phyloP scores from a whole-genome alignment of 2,888 invertebrate genomes.

The Dolomedes plantarius region DNA sequence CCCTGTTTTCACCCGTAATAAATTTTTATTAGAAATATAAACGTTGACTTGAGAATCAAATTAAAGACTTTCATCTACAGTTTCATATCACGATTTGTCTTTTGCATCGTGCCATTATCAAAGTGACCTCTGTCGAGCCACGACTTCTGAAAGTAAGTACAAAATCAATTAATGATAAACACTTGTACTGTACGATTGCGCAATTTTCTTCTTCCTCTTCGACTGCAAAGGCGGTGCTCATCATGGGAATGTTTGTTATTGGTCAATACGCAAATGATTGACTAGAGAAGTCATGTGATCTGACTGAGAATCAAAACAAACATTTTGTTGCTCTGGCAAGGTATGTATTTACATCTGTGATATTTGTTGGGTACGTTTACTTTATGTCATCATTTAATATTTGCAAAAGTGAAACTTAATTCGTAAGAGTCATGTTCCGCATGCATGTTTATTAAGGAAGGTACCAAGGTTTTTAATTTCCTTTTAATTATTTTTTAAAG shows the following conservation, averaged over 20 bases:
- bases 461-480: too few species aligned
- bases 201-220: slow-evolving; percentile 52
- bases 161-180: slow-evolving; percentile 1
- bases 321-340: slow-evolving; percentile 20
- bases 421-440: too few species aligned
- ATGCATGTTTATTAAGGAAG: too few species aligned
- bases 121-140: too few species aligned
- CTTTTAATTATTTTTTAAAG: too few species aligned
- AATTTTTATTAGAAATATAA: not conserved
- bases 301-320: slow-evolving; percentile 62
- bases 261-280: slow-evolving; percentile 65
- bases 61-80: too few species aligned
- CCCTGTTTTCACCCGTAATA: slow-evolving; percentile 32
- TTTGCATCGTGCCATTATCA: too few species aligned
- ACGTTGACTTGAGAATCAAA: too few species aligned
- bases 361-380: not conserved
- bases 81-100: too few species aligned
- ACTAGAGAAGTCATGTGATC: slow-evolving; percentile 63
- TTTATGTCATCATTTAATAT: not conserved
- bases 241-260: slow-evolving; percentile 59
- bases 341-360: slow-evolving; percentile 3
- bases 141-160: not conserved
- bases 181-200: slow-evolving; percentile 46
- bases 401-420: too few species aligned
- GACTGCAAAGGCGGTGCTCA: slow-evolving; percentile 68